phyloP scores from a whole-genome alignment of 2,797 vertebrate species.

The Pteropus rufus region DNA sequence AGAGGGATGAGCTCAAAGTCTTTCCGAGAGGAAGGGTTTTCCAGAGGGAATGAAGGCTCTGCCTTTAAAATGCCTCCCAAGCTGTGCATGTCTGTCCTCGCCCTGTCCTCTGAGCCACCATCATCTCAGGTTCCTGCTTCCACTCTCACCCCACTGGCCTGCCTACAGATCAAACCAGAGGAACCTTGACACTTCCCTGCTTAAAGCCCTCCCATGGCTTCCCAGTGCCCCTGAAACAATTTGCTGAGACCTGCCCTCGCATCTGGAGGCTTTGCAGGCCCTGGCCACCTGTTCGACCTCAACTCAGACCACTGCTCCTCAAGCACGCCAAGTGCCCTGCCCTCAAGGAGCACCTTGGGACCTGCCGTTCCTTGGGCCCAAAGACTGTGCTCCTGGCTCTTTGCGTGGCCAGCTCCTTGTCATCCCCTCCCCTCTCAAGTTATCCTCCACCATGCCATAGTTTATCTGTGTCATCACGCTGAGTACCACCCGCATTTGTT shows the following conservation, averaged over 20 bases:
- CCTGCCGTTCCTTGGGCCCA: not conserved
- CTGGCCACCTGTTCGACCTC: not conserved
- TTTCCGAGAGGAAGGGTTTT: not conserved
- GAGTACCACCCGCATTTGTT: not conserved
- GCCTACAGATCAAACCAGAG: too few relatives aligned
- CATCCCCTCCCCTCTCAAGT: not conserved
- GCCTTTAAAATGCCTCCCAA: fast-evolving
- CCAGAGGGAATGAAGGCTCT: not conserved
- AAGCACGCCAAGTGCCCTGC: too few relatives aligned
- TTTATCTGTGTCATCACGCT: not conserved
- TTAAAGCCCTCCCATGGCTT: not conserved
- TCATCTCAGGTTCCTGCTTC: not conserved
- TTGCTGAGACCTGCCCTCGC: not conserved
- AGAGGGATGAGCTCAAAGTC: not conserved
- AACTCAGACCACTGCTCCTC: not conserved
- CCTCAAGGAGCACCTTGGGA: not conserved
- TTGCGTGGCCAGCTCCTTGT: fast-evolving
- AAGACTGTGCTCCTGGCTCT: not conserved
- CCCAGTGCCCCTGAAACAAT: not conserved
- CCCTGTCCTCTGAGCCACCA: not conserved
- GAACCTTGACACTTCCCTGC: too few relatives aligned
- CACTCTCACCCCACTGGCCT: not conserved
- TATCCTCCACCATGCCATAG: not conserved
- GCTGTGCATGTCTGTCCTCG: fast-evolving
- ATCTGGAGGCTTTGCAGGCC: not conserved